Conservation (phyloP, 2,797 vertebrate species). For the Melanotaenia trifasciata region DNA sequence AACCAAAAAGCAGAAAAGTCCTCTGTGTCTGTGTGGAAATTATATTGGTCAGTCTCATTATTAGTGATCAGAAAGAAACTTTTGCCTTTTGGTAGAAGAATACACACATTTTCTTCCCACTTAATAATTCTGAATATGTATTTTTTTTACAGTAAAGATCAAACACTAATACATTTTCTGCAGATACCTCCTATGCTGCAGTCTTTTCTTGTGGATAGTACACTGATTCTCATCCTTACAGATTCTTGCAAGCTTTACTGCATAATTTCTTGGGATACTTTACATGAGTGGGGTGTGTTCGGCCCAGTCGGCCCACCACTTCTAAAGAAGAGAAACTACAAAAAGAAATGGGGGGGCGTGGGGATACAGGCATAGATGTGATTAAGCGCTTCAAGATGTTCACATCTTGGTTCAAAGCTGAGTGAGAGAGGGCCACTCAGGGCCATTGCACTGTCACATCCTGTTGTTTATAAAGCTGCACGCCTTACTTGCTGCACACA, state of each 20-base stretch:
- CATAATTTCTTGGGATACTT: slow-evolving; percentile 61
- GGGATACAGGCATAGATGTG: slow-evolving; percentile 79
- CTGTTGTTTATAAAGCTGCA: slow-evolving; percentile 57
- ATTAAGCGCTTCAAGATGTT: slow-evolving; percentile 89
- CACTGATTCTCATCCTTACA: slow-evolving; percentile 60
- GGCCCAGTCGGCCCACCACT: slow-evolving; percentile 74
- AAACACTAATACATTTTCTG: background rate
- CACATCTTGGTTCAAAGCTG: slow-evolving; percentile 71
- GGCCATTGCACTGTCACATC: slow-evolving; percentile 66
- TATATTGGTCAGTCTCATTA: background rate
- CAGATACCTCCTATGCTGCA: background rate
- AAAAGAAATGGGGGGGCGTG: slow-evolving; percentile 45
- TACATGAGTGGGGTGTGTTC: slow-evolving; percentile 70
- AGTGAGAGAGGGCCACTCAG: slow-evolving; percentile 61
- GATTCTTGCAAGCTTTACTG: slow-evolving; percentile 63
- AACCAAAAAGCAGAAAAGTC: too few relatives aligned
- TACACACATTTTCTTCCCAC: background rate
- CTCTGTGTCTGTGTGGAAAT: too few relatives aligned
- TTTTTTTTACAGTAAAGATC: too few relatives aligned
- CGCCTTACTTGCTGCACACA: slow-evolving; percentile 29
- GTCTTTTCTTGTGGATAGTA: slow-evolving; percentile 22
- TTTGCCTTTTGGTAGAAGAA: background rate
- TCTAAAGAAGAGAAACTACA: slow-evolving; percentile 69
- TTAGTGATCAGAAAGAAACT: background rate
- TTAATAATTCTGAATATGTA: background rate